Evolutionary conservation across 2,888 invertebrate species (phyloP).

Genomic region (Eilema depressum): DNA sequence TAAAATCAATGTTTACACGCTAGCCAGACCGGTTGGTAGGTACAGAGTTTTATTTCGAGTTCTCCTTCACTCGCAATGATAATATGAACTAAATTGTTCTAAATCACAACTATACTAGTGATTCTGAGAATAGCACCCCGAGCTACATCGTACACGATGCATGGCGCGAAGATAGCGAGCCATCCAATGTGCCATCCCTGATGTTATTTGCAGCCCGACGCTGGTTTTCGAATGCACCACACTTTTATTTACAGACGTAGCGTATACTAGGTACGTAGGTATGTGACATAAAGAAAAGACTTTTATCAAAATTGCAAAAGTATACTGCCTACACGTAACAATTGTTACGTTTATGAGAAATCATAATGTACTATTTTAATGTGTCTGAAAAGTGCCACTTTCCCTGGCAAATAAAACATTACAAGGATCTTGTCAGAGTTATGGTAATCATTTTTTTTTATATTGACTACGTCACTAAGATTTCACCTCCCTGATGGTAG

Average conservation of each 20-base stretch:
- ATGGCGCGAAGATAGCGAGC: slow-evolving; percentile 29
- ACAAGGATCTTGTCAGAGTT: too few relatives aligned
- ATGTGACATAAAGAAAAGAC: not conserved
- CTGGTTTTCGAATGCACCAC: not conserved
- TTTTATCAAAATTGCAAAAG: not conserved
- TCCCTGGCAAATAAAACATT: too few relatives aligned
- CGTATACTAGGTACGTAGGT: not conserved
- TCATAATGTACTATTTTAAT: too few relatives aligned
- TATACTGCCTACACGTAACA: not conserved
- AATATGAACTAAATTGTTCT: not conserved
- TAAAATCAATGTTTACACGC: too few relatives aligned
- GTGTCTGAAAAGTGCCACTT: too few relatives aligned
- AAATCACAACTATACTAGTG: slow-evolving; percentile 1
- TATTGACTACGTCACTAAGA: too few relatives aligned
- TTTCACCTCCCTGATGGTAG: too few relatives aligned
- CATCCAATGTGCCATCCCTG: slow-evolving; percentile 35
- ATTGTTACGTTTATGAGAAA: not conserved
- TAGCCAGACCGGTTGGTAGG: too few relatives aligned
- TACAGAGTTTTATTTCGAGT: too few relatives aligned
- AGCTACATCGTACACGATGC: slow-evolving; percentile 32
- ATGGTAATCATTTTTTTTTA: too few relatives aligned
- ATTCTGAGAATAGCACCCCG: slow-evolving; percentile 25
- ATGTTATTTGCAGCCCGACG: slow-evolving; percentile 25
- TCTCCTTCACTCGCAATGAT: too few relatives aligned
- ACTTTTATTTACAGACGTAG: slow-evolving; percentile 8